Conservation (phyloP, 2,797 vertebrate genomes). For the Falco concolor region DNA sequence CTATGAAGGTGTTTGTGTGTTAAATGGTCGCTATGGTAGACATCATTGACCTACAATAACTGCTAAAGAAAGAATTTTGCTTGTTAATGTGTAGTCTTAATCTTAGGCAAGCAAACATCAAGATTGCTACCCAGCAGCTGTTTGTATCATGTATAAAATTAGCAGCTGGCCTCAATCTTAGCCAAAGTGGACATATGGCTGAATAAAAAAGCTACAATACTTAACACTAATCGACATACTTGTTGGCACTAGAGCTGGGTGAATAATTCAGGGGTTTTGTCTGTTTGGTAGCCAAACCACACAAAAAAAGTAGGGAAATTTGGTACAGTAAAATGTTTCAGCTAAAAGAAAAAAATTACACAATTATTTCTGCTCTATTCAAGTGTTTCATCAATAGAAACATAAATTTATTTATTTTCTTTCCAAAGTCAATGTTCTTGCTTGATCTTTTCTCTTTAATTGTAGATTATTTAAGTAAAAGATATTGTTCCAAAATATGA, state of each 20-base stretch:
- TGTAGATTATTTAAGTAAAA: neutral
- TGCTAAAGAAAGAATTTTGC: neutral
- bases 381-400: neutral
- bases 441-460: neutral
- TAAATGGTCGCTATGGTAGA: neutral
- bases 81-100: neutral
- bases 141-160: slow-evolving; percentile 39
- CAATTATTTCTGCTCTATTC: neutral
- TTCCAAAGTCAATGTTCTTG: neutral
- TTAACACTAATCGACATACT: slow-evolving; percentile 55
- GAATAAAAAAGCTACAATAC: slow-evolving; percentile 14
- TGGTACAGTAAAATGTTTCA: neutral
- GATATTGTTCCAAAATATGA: neutral
- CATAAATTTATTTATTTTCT: neutral
- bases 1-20: neutral
- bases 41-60: neutral
- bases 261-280: neutral
- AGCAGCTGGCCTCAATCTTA: slow-evolving; percentile 28
- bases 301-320: neutral
- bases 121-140: slow-evolving; percentile 11
- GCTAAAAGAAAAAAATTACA: neutral
- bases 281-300: neutral
- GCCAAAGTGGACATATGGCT: slow-evolving; percentile 53
- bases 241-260: slow-evolving; percentile 6
- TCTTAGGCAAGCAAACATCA: neutral